These are phyloP conservation scores for Rhamphomyia laevipes DNA, from an alignment of 2,888 invertebrate species.

Conservation along the genomic window DNA sequence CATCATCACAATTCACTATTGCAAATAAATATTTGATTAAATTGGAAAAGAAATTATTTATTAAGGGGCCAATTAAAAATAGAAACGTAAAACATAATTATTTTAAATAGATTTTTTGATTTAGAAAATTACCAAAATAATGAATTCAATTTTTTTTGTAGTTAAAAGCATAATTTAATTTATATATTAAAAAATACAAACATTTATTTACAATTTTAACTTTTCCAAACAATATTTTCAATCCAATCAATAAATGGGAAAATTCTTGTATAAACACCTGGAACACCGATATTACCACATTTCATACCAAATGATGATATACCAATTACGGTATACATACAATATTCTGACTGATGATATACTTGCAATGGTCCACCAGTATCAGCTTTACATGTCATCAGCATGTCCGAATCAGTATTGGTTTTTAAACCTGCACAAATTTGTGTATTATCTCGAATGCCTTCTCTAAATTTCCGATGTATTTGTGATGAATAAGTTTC, in stretches of 20 bases:
- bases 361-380: constrained; percentile 53
- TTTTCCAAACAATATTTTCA: constrained; percentile 44
- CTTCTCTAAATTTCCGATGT: constrained; percentile 26
- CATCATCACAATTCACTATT: too few species aligned
- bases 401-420: constrained; percentile 37
- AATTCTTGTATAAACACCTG: constrained; percentile 51
- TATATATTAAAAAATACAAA: too few species aligned
- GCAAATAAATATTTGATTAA: too few species aligned
- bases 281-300: constrained; percentile 33
- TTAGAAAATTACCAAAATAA: too few species aligned
- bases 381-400: constrained; percentile 51
- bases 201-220: too few species aligned
- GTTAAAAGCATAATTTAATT: too few species aligned
- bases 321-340: constrained; percentile 41
- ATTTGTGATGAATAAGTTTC: constrained; percentile 15
- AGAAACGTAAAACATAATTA: too few species aligned
- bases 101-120: too few species aligned
- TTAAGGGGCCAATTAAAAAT: too few species aligned
- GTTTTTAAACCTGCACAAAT: constrained; percentile 43
- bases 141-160: too few species aligned
- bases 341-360: constrained; percentile 27
- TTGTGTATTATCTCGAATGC: constrained; percentile 39
- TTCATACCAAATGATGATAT: constrained; percentile 40
- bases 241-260: constrained; percentile 46
- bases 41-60: too few species aligned